phyloP scores from a whole-genome alignment of 2,888 invertebrate species.

The Morpho achilles region DNA sequence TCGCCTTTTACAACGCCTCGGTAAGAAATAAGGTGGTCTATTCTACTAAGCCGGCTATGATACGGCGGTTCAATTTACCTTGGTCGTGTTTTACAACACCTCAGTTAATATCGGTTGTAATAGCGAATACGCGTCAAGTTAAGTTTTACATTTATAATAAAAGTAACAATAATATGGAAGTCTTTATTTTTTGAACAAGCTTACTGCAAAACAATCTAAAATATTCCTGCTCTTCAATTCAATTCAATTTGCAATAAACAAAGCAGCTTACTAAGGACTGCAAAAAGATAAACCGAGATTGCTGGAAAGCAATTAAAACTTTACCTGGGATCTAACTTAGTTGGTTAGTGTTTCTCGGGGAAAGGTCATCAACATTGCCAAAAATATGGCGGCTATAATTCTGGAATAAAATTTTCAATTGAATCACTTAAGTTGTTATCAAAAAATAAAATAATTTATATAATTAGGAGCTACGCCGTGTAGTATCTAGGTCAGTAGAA shows the following conservation, averaged over 20 bases:
- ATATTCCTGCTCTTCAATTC: neutral
- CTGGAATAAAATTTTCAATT: constrained; percentile 36
- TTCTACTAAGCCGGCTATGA: too few relatives aligned
- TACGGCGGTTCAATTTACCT: too few relatives aligned
- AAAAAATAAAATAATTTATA: too few relatives aligned
- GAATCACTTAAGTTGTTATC: constrained; percentile 7
- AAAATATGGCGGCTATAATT: constrained; percentile 62
- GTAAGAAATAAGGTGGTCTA: too few relatives aligned
- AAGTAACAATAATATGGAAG: too few relatives aligned
- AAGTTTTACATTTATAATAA: too few relatives aligned
- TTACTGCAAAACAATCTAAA: neutral
- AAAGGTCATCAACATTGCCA: constrained; percentile 56
- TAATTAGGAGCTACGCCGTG: too few relatives aligned
- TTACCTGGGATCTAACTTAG: constrained; percentile 74
- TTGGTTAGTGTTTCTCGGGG: constrained; percentile 62
- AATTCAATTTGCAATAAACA: constrained; percentile 75
- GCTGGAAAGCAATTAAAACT: constrained; percentile 76
- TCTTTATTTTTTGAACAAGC: neutral
- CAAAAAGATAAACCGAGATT: constrained; percentile 76
- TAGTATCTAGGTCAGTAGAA: too few relatives aligned
- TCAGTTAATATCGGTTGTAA: too few relatives aligned
- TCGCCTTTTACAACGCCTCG: too few relatives aligned
- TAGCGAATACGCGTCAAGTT: too few relatives aligned
- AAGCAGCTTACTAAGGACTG: constrained; percentile 62
- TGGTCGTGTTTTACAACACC: too few relatives aligned